Conservation (phyloP, 1,140 invertebrate genomes). For the Trichoplusia ni region DNA sequence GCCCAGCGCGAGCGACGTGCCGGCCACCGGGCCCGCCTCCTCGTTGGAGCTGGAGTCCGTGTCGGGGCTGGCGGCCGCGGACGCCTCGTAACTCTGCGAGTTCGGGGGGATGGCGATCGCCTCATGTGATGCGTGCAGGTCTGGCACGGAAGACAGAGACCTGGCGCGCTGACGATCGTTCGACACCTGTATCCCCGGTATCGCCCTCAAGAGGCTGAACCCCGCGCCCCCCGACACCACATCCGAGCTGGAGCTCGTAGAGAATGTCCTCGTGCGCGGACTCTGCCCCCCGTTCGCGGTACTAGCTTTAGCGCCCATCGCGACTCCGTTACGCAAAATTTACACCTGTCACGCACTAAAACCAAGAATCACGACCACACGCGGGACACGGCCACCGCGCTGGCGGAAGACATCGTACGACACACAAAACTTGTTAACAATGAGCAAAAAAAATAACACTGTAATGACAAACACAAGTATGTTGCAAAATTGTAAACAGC, state of each 20-base stretch:
- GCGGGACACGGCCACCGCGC: conserved; percentile 56
- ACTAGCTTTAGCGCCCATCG: conserved; percentile 92
- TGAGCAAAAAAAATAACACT: conserved; percentile 57
- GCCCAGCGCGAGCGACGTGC: conserved; percentile 83
- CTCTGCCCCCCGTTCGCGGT: conserved; percentile 88
- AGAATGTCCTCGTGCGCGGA: conserved; percentile 88
- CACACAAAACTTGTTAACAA: conserved; percentile 39
- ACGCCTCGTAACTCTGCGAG: conserved; percentile 82
- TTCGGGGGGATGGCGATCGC: conserved; percentile 82
- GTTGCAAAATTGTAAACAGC: conserved; percentile 77
- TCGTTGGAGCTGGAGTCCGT: conserved; percentile 84
- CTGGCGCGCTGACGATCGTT: conserved; percentile 90
- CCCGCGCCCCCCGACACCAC: conserved; percentile 85
- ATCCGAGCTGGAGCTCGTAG: conserved; percentile 87
- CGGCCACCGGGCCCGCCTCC: conserved; percentile 76
- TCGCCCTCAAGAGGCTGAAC: conserved; percentile 87
- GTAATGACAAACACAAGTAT: conserved; percentile 56
- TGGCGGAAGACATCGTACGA: conserved; percentile 72
- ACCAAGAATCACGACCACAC: conserved; percentile 66
- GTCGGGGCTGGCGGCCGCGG: conserved; percentile 82
- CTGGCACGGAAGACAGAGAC: conserved; percentile 91
- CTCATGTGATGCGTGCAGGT: conserved; percentile 84
- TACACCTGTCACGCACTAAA: conserved; percentile 64
- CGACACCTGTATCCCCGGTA: conserved; percentile 87
- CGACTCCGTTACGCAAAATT: conserved; percentile 73